Percentiles rank a stretch among this genome's conserved stretches.
phyloP scores from a whole-genome alignment of 2,888 invertebrate genomes.

The Chloromyia formosa region DNA sequence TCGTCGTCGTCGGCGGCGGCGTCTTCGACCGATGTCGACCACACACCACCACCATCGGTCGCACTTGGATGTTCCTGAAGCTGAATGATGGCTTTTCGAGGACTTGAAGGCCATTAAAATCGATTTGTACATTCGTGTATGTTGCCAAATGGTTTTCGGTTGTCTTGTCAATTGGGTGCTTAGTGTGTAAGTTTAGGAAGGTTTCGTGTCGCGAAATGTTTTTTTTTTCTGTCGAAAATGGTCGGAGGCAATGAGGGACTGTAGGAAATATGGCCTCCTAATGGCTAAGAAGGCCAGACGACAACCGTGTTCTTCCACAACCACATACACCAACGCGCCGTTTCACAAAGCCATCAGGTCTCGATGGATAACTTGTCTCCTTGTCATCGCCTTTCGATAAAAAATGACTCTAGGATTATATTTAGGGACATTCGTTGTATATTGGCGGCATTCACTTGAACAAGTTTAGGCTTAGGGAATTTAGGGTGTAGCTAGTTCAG shows the following conservation, averaged over 20 bases:
- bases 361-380: background rate
- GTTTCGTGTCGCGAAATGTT: background rate
- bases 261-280: background rate
- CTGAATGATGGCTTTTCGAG: slow-evolving; percentile 39
- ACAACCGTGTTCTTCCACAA: background rate
- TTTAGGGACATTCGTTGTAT: background rate
- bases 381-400: slow-evolving; percentile 6
- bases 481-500: too few species aligned
- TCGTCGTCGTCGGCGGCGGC: too few species aligned
- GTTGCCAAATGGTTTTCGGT: slow-evolving; percentile 39
- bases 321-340: background rate
- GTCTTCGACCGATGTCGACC: background rate
- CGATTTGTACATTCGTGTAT: slow-evolving; percentile 37
- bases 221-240: background rate
- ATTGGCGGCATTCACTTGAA: background rate
- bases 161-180: slow-evolving; percentile 43
- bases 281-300: background rate
- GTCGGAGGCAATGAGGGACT: background rate
- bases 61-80: slow-evolving; percentile 5
- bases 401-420: background rate
- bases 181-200: slow-evolving; percentile 24
- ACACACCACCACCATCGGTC: background rate
- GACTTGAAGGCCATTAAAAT: slow-evolving; percentile 41
- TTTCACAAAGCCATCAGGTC: background rate
- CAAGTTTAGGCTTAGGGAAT: too few species aligned